Conservation (phyloP, 1,140 invertebrate species). For the Dreissena polymorpha region DNA sequence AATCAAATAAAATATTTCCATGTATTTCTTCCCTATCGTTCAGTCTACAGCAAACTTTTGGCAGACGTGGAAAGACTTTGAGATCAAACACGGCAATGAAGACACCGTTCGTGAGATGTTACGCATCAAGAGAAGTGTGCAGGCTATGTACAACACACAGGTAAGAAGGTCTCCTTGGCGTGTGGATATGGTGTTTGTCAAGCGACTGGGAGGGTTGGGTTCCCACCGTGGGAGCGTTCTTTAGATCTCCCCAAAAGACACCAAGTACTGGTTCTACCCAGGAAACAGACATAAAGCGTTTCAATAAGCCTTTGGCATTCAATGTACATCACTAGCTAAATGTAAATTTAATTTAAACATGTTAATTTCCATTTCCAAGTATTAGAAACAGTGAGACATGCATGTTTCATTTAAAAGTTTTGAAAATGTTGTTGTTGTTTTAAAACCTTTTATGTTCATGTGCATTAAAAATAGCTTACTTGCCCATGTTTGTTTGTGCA, state of each 20-base stretch:
- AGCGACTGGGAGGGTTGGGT: too few relatives aligned
- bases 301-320: too few relatives aligned
- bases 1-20: neutral
- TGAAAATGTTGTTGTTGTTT: too few relatives aligned
- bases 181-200: too few relatives aligned
- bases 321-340: too few relatives aligned
- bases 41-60: constrained; percentile 95
- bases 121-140: constrained; percentile 97
- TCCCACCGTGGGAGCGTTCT: too few relatives aligned
- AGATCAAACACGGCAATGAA: constrained; percentile 99
- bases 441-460: too few relatives aligned
- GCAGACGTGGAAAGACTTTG: constrained; percentile 99
- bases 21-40: constrained; percentile 49
- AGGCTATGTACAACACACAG: constrained; percentile 94
- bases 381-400: neutral
- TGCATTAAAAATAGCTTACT: neutral
- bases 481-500: too few relatives aligned
- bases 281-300: too few relatives aligned
- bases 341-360: neutral
- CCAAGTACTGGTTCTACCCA: too few relatives aligned
- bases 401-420: neutral
- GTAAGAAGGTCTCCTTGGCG: constrained; percentile 53
- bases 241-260: too few relatives aligned
- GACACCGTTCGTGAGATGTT: constrained; percentile 99
- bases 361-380: neutral